Evolutionary conservation across 2,888 invertebrate genomes (phyloP), one percentile per base, ranked within the genome.

Genomic region (Myopa tessellatipennis): DNA sequence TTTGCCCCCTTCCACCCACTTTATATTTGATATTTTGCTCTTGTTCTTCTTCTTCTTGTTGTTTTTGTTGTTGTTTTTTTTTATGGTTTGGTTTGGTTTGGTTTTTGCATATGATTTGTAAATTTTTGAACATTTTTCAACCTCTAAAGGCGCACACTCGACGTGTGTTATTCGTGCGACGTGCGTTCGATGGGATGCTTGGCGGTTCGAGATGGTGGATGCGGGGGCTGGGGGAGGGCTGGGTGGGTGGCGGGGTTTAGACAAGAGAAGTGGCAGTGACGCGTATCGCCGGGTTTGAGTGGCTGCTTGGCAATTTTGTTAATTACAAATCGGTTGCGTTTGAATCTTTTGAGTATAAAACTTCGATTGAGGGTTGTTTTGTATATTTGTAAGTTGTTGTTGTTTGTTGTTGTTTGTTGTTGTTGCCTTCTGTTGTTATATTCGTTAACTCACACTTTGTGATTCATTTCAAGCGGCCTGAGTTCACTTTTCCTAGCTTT

Each of bases 291-390:
- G 16, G 55, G 81, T 82, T 81, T 81, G 82, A 82, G 82, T 83
- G 85, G 85, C 86, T 87, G 87, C 87, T 85, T 88, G 87, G 88
- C 88, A 88, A 88, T 88, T 88, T 88, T 88, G 88, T 88, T 88
- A 88, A 88, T 88, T 88, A 88, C 88, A 88, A 88, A 87, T 85
- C 85, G 85, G 80, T 82, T 82, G 82, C 80, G 79, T 80, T 81
- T 82, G 72, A 72, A 74, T 71, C 74, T 75, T 73, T 77, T 69
- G 68, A 69, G 70, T 36, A 45, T 26, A 18, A 73, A 34, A 61
- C 76, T 76, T 38, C 36, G 38, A 14, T 71, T 77, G 76, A 78
- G 78, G 79, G 81, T 79, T 79, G 77, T 76, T 79, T 79, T 79
- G 61, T 60, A 65, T 55, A 16, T 45, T 45, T 40, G 6, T 45